A percentile compares a stretch with the other conserved stretches of the same genome.
These are phyloP conservation scores for Thereva unica DNA, from an alignment of 2,888 invertebrate genomes.

Conservation along the genomic window DNA sequence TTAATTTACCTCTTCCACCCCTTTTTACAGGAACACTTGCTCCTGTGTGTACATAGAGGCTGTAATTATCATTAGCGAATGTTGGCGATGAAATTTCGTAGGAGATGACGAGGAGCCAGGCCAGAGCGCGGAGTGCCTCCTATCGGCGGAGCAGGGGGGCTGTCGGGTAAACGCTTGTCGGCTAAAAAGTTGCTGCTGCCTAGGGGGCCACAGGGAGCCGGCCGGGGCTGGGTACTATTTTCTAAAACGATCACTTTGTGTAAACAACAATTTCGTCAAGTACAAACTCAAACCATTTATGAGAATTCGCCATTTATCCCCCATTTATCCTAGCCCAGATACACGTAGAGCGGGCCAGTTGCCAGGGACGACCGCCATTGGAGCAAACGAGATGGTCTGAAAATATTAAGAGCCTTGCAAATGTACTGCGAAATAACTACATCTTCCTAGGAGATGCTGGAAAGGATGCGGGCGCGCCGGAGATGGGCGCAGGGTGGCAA, in stretches of 20 bases:
- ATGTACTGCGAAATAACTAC: constrained; percentile 40
- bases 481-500: constrained; percentile 10
- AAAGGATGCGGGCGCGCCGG: not conserved
- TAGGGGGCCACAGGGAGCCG: not conserved
- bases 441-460: constrained; percentile 27
- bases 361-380: not conserved
- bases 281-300: constrained; percentile 40
- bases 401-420: constrained; percentile 39
- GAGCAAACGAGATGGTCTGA: constrained; percentile 19
- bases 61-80: constrained; percentile 30
- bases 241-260: constrained; percentile 44
- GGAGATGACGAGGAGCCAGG: constrained; percentile 10
- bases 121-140: constrained; percentile 13
- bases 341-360: not conserved
- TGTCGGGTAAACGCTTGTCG: constrained; percentile 26
- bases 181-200: constrained; percentile 22
- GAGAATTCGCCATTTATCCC: constrained; percentile 43
- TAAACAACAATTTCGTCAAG: constrained; percentile 43
- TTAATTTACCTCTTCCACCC: constrained; percentile 22
- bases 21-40: not conserved
- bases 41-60: constrained; percentile 17
- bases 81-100: constrained; percentile 22
- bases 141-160: constrained; percentile 1
- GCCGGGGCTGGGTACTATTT: constrained; percentile 21
- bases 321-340: constrained; percentile 36